Evolutionary conservation across 2,888 invertebrate species (phyloP).

Genomic region (Andrena dorsata): DNA sequence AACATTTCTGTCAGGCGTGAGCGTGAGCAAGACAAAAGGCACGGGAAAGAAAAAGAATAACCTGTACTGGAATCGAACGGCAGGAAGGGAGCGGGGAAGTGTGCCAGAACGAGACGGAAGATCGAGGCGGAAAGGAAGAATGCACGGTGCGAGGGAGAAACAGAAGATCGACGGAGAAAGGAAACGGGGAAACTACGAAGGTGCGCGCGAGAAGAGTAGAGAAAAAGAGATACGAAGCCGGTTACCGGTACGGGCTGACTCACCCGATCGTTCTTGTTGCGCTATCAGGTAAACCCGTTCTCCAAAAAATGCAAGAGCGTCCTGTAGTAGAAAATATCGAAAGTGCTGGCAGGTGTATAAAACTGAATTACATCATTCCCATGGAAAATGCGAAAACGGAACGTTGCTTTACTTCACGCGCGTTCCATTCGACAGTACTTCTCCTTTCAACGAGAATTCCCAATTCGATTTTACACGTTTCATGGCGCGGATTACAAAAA

Average conservation of each 20-base stretch:
- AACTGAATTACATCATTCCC: slow-evolving; percentile 28
- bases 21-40: not conserved
- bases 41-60: slow-evolving; percentile 29
- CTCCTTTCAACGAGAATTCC: no score
- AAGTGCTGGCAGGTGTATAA: slow-evolving; percentile 32
- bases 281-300: slow-evolving; percentile 58
- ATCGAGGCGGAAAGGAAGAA: slow-evolving; percentile 29
- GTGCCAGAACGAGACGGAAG: slow-evolving; percentile 16
- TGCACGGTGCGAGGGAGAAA: slow-evolving; percentile 35
- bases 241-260: slow-evolving; percentile 67
- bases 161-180: slow-evolving; percentile 33
- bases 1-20: not conserved
- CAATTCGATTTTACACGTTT: no score
- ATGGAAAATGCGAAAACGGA: not conserved
- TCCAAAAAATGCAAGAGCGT: slow-evolving; percentile 54
- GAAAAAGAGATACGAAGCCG: slow-evolving; percentile 59
- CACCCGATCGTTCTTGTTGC: slow-evolving; percentile 60
- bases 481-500: no score
- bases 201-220: slow-evolving; percentile 29
- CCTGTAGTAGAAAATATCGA: slow-evolving; percentile 32
- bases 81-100: slow-evolving; percentile 23
- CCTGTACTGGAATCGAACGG: slow-evolving; percentile 20
- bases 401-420: no score
- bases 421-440: no score
- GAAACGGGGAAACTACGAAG: slow-evolving; percentile 6